Evolutionary conservation across 1,140 invertebrate genomes (phyloP).

Genomic region (Drosophila lacertosa): DNA sequence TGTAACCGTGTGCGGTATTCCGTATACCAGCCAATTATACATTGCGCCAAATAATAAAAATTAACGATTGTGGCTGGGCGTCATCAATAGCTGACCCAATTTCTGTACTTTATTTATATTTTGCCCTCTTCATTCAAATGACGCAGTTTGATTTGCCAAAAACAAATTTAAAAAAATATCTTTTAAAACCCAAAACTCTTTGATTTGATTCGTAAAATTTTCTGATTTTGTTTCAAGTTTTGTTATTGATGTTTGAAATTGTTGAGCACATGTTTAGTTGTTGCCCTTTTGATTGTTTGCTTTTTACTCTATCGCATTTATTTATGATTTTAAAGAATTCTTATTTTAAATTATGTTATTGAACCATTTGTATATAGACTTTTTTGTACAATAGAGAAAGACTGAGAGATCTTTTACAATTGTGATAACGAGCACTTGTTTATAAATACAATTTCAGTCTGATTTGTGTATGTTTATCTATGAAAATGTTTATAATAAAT

Average conservation of each 20-base stretch:
- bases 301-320: too few species aligned
- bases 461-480: too few species aligned
- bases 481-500: too few species aligned
- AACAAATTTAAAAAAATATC: conserved; percentile 12
- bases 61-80: conserved; percentile 38
- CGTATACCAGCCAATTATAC: conserved; percentile 38
- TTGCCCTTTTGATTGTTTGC: conserved; percentile 13
- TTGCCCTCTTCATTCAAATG: conserved; percentile 5
- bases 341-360: too few species aligned
- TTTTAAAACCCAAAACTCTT: conserved; percentile 31
- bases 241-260: conserved; percentile 29
- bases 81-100: conserved; percentile 45
- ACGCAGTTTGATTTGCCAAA: conserved; percentile 37
- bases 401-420: too few species aligned
- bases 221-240: background rate
- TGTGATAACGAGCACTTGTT: too few species aligned
- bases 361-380: too few species aligned
- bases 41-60: conserved; percentile 46
- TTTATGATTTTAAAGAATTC: too few species aligned
- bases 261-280: conserved; percentile 5
- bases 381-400: too few species aligned
- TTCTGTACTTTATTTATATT: conserved; percentile 11
- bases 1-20: background rate
- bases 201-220: conserved; percentile 12
- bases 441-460: too few species aligned